These are phyloP conservation scores for Scrobipalpa costella DNA, from an alignment of 2,888 invertebrate genomes.

Conservation along the genomic window DNA sequence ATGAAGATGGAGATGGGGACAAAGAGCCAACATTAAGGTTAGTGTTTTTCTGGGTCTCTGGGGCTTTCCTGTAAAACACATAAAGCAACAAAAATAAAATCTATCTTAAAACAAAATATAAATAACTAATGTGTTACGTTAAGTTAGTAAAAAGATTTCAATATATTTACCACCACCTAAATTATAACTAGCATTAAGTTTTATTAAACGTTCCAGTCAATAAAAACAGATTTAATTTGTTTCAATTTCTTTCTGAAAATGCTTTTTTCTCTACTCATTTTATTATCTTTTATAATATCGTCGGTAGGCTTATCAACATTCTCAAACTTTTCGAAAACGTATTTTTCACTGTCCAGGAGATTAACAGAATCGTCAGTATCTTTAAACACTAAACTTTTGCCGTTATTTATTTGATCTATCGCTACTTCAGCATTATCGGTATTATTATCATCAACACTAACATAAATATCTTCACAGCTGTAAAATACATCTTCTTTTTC, in stretches of 20 bases:
- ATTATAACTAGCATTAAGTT: conserved; percentile 23
- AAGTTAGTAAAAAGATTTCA: conserved; percentile 36
- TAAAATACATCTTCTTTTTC: conserved; percentile 40
- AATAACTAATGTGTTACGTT: conserved; percentile 33
- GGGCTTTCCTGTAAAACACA: conserved; percentile 78
- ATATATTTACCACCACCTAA: conserved; percentile 46
- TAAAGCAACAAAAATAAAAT: conserved; percentile 64
- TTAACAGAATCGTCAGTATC: background rate
- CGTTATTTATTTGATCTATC: background rate
- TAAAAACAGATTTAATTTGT: conserved; percentile 52
- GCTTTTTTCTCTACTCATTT: conserved; percentile 25
- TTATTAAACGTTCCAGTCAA: conserved; percentile 45
- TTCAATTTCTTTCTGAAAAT: conserved; percentile 52
- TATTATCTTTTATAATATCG: background rate
- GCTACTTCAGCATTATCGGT: background rate
- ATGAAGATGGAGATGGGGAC: conserved; percentile 72
- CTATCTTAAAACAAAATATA: conserved; percentile 50
- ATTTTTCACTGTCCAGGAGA: conserved; percentile 24
- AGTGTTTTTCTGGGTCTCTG: conserved; percentile 75
- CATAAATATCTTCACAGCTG: conserved; percentile 50
- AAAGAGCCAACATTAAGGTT: conserved; percentile 70
- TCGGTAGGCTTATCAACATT: conserved; percentile 22
- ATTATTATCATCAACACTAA: conserved; percentile 25
- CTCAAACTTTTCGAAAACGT: conserved; percentile 37
- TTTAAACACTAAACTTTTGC: background rate